Percentiles rank a stretch among this genome's conserved stretches.
phyloP scores from a whole-genome alignment of 2,888 invertebrate genomes.

The Lordiphosa andalusiaca region DNA sequence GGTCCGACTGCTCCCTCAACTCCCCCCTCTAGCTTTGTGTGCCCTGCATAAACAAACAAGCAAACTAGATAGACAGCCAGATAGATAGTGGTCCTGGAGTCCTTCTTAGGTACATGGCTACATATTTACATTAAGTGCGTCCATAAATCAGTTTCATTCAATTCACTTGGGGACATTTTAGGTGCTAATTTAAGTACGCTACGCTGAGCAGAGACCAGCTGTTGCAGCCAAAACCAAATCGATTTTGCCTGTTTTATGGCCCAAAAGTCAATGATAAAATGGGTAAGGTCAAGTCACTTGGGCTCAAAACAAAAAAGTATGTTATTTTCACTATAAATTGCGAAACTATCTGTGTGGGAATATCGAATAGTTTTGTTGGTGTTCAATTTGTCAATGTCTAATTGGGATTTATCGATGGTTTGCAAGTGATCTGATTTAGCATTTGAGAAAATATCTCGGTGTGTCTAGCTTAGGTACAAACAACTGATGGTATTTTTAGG shows the following conservation, averaged over 20 bases:
- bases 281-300: conserved; percentile 21
- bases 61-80: conserved; percentile 29
- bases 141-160: conserved; percentile 76
- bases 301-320: conserved; percentile 4
- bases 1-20: neutral
- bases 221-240: conserved; percentile 3
- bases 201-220: conserved; percentile 11
- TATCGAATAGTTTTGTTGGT: no score
- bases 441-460: no score
- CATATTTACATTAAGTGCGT: conserved; percentile 71
- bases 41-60: conserved; percentile 50
- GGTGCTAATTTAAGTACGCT: conserved; percentile 56
- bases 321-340: conserved; percentile 3
- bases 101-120: conserved; percentile 17
- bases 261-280: conserved; percentile 27
- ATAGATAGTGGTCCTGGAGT: conserved; percentile 25
- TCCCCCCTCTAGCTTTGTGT: conserved; percentile 17
- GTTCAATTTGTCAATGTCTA: no score
- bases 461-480: no score
- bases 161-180: conserved; percentile 65
- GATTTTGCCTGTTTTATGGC: conserved; percentile 12
- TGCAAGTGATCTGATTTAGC: no score
- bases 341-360: neutral
- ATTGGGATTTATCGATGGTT: no score
- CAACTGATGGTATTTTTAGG: no score